phyloP scores from a whole-genome alignment of 2,888 invertebrate genomes.

The Drosophila basisetae region DNA sequence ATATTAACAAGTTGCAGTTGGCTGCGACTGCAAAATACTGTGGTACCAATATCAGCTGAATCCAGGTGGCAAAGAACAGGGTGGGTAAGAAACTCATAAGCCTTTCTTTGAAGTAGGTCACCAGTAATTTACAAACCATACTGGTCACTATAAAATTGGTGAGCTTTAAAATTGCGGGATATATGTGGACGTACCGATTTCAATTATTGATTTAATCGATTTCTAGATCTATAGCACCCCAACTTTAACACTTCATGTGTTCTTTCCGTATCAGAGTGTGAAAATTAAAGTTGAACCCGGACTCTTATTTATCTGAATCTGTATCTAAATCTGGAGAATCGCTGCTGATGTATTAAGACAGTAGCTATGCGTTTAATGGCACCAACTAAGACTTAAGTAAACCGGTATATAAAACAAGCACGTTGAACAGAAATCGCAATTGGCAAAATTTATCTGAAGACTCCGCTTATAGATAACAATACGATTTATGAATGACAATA shows the following conservation, averaged over 20 bases:
- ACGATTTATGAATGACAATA: slow-evolving; percentile 77
- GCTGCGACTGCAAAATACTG: neutral
- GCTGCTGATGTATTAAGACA: neutral
- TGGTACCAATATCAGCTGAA: neutral
- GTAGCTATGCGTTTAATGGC: slow-evolving; percentile 14
- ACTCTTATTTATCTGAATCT: neutral
- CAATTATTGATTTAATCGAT: neutral
- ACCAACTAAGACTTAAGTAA: neutral
- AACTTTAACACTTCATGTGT: neutral
- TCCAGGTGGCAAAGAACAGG: neutral
- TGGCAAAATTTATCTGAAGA: slow-evolving; percentile 43
- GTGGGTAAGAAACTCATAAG: neutral
- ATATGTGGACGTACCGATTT: neutral
- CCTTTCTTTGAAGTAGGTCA: neutral
- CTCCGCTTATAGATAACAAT: slow-evolving; percentile 60
- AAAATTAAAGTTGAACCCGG: neutral
- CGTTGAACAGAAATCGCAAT: slow-evolving; percentile 40
- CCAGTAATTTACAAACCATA: neutral
- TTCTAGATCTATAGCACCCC: too few relatives aligned
- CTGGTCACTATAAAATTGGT: too few relatives aligned
- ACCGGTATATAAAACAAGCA: slow-evolving; percentile 32
- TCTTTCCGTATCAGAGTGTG: neutral
- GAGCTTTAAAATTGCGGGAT: too few relatives aligned
- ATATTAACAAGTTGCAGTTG: neutral
- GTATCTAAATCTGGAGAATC: neutral